Base-by-base conservation (phyloP, 2,113 vertebrate species). In the Mystacornis crossleyi region DNA sequence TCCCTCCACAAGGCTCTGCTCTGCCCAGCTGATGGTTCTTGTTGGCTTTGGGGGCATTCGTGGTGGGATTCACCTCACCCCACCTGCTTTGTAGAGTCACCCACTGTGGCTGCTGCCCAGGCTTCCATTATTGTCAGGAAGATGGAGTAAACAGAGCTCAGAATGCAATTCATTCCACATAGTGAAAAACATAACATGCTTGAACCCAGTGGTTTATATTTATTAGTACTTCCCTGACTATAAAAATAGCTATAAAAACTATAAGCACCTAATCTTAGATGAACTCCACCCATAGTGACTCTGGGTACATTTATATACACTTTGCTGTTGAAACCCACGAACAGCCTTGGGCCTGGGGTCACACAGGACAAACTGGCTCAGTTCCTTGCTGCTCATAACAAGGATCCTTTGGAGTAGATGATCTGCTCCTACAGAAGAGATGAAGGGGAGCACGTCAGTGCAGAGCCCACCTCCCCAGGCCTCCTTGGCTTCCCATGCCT, bases 211-310 rank as follows among this genome's bases (percentile, higher is more conserved):
- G 43, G 38, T 67, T 94, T 75, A 29, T 40, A 65, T 69, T 86
- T 95, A 66, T 34, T 57, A 82, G 67, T 62, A 81, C 60, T 57
- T 66, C 53, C 57, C 17, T 58, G 70, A 47, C 26, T 25, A 38
- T 70, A 92, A 88, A 73, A 90, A 81, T 40, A 92, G 62, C 36
- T 80, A 45, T 45, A 88, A 92, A 96, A 53, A 4, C 36, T 90
- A 50, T 24, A 67, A 86, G 54, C 53, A 69, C n/a, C 71, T 82
- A 36, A 82, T 91, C 73, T 87, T 18, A 48, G 55, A 36, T 53
- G 50, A 92, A 80, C 67, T 72, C 29, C 34, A 83, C 86, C 78
- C 82, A 40, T 5, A 65, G 23, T 66, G 73, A 48, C 57, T 54
- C 88, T 69, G 70, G 38, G 45, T 42, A 83, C 34, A 7, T 28